Evolutionary conservation across 2,113 vertebrate genomes (phyloP).

Genomic region (Trichomycterus rosablanca): DNA sequence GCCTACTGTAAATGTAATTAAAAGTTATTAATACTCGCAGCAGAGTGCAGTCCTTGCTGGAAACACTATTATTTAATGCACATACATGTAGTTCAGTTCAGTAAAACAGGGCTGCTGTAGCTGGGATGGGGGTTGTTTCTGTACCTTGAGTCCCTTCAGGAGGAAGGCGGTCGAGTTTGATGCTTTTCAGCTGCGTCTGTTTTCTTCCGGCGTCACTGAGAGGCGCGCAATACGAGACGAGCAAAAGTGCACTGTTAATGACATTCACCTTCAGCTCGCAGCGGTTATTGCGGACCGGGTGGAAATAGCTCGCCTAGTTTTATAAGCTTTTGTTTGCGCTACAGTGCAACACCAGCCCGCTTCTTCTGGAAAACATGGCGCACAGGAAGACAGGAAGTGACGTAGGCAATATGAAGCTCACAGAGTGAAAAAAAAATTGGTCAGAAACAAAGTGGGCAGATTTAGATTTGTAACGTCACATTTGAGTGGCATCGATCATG

Average conservation of each 20-base stretch:
- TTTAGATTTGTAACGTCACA: constrained; percentile 46
- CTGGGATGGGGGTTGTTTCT: too few relatives aligned
- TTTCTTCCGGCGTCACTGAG: constrained; percentile 50
- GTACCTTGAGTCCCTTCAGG: constrained; percentile 35
- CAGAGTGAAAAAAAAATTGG: constrained; percentile 59
- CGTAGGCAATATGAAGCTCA: constrained; percentile 42
- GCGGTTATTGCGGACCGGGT: not conserved
- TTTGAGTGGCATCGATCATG: constrained; percentile 26
- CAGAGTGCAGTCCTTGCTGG: too few relatives aligned
- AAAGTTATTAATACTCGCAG: constrained; percentile 5
- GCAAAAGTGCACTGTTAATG: constrained; percentile 5
- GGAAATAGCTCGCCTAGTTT: not conserved
- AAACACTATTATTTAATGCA: too few relatives aligned
- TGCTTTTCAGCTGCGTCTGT: constrained; percentile 37
- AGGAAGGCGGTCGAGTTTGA: constrained; percentile 33
- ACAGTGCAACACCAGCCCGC: constrained; percentile 36
- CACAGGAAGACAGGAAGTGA: constrained; percentile 55
- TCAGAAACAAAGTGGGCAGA: constrained; percentile 65
- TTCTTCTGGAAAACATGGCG: constrained; percentile 51
- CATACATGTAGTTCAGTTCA: too few relatives aligned
- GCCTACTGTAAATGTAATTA: not conserved
- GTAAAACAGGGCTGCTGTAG: too few relatives aligned
- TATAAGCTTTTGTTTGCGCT: constrained; percentile 30
- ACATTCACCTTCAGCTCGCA: not conserved
- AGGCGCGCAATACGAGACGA: constrained; percentile 39